Conservation (phyloP, 2,113 vertebrate genomes). For the Pelecanus crispus region DNA sequence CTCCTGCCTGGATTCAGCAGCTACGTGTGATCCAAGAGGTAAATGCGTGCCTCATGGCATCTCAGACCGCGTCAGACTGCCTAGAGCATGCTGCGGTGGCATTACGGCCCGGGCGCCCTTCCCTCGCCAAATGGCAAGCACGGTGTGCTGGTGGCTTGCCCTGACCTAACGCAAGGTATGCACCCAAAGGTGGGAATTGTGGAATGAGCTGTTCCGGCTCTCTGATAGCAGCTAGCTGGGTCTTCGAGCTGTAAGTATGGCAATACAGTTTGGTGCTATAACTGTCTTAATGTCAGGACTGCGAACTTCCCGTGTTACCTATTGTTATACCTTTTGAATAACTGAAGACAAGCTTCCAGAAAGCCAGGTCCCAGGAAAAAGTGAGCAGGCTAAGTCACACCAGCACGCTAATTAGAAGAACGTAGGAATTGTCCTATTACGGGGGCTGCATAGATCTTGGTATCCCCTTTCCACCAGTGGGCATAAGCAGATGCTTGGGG, state of each 20-base stretch:
- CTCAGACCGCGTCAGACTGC: neutral
- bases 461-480: neutral
- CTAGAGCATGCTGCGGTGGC: neutral
- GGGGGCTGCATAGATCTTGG: neutral
- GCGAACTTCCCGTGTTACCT: fast-evolving
- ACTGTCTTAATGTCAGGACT: neutral
- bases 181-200: neutral
- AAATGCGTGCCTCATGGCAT: neutral
- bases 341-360: neutral
- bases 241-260: neutral
- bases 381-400: neutral
- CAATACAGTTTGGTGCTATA: neutral
- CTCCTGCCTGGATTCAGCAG: neutral
- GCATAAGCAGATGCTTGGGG: neutral
- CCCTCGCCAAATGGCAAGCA: neutral
- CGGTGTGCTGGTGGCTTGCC: neutral
- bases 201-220: neutral
- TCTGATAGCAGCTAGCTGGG: neutral
- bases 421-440: neutral
- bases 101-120: neutral
- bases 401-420: neutral
- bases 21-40: neutral
- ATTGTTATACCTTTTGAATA: neutral
- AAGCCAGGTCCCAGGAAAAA: neutral
- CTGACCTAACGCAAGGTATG: neutral